These are phyloP conservation scores for Phortica okadai DNA, from an alignment of 2,888 invertebrate genomes.

Conservation along the genomic window DNA sequence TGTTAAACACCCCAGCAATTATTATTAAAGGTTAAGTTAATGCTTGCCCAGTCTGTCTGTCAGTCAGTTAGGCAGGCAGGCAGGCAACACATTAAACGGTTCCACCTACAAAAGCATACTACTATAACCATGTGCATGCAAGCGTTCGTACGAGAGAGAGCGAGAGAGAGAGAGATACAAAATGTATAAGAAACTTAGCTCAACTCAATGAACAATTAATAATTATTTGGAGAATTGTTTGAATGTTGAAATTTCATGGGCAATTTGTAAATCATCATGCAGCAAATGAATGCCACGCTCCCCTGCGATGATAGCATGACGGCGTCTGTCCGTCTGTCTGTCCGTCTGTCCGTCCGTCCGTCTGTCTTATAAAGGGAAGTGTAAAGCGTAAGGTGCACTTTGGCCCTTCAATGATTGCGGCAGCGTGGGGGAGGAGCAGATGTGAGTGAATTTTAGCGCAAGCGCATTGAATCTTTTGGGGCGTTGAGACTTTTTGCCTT, in stretches of 20 bases:
- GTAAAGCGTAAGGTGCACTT: too few species aligned
- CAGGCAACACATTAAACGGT: slow-evolving; percentile 7
- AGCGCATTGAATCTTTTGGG: slow-evolving; percentile 1
- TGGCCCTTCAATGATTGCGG: too few species aligned
- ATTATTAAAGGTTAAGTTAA: slow-evolving; percentile 24
- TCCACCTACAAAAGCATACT: neutral
- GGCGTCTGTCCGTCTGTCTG: neutral
- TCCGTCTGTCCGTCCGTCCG: too few species aligned
- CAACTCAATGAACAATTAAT: slow-evolving; percentile 55
- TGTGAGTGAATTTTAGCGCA: slow-evolving; percentile 49
- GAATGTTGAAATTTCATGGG: slow-evolving; percentile 69
- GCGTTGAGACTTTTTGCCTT: slow-evolving; percentile 42
- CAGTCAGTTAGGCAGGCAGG: neutral
- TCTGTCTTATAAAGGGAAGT: neutral
- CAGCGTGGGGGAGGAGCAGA: too few species aligned
- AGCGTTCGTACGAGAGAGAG: neutral
- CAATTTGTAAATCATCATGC: slow-evolving; percentile 63
- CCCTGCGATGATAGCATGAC: neutral
- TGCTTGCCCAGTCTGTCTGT: neutral
- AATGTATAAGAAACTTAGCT: neutral
- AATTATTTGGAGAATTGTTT: slow-evolving; percentile 64
- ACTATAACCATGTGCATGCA: neutral
- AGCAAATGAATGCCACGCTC: slow-evolving; percentile 27
- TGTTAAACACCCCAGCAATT: slow-evolving; percentile 6
- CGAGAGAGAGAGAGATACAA: neutral